Percentiles rank a stretch among this genome's conserved stretches.
These are phyloP conservation scores for Crepidodera aurea DNA, from an alignment of 2,888 invertebrate genomes.

Conservation along the genomic window DNA sequence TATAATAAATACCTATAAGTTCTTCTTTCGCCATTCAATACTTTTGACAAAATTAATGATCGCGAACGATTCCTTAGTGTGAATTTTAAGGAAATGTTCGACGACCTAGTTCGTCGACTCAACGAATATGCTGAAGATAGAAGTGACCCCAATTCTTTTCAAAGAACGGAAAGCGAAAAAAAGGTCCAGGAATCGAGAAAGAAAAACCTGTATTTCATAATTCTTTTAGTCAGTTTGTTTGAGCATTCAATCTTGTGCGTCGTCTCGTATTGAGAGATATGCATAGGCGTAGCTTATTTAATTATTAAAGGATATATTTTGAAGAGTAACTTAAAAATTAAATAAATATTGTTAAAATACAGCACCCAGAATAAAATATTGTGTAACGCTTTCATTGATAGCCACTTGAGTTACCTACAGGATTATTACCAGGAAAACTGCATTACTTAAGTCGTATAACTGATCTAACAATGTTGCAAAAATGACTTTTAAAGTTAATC, in stretches of 20 bases:
- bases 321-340: no score
- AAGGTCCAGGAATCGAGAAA: constrained; percentile 10
- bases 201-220: constrained; percentile 34
- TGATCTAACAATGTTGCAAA: no score
- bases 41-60: constrained; percentile 27
- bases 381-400: no score
- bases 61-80: constrained; percentile 20
- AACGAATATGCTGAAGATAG: constrained; percentile 27
- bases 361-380: no score
- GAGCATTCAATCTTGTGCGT: constrained; percentile 40
- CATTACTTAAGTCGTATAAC: no score
- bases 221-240: constrained; percentile 35
- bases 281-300: constrained; percentile 28
- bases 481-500: no score
- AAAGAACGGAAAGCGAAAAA: not conserved
- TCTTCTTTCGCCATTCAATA: constrained; percentile 19
- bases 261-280: not conserved
- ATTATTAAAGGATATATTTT: constrained; percentile 23
- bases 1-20: constrained; percentile 23
- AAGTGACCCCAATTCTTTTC: constrained; percentile 31
- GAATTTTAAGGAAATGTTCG: constrained; percentile 20
- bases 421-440: no score
- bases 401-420: no score
- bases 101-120: constrained; percentile 26
- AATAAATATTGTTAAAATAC: no score